These are phyloP conservation scores for Neocrepidodera transversa DNA, from an alignment of 2,888 invertebrate species.

Conservation along the genomic window DNA sequence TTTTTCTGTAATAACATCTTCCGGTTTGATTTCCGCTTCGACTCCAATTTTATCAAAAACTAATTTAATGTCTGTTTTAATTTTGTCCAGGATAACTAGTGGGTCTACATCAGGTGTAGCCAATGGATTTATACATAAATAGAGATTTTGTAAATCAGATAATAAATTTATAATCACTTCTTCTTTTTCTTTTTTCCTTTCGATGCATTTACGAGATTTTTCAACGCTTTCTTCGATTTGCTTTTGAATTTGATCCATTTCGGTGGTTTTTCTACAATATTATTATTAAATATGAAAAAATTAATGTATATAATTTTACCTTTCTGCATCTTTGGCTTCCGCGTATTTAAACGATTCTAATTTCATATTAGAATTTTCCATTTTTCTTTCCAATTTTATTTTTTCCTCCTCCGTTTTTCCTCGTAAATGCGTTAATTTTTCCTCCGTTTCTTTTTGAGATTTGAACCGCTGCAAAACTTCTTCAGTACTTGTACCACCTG, in stretches of 20 bases:
- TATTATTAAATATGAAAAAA: slow-evolving; percentile 23
- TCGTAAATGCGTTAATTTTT: slow-evolving; percentile 73
- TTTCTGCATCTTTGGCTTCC: slow-evolving; percentile 80
- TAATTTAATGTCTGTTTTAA: slow-evolving; percentile 28
- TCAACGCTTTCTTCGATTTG: slow-evolving; percentile 65
- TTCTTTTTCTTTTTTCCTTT: slow-evolving; percentile 52
- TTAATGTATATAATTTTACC: slow-evolving; percentile 63
- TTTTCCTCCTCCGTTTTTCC: slow-evolving; percentile 79
- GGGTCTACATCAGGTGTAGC: slow-evolving; percentile 40
- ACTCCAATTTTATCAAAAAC: slow-evolving; percentile 34
- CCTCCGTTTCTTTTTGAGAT: slow-evolving; percentile 76
- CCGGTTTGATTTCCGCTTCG: slow-evolving; percentile 7
- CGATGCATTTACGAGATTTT: slow-evolving; percentile 57
- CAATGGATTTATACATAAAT: slow-evolving; percentile 47
- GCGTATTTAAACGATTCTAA: slow-evolving; percentile 81
- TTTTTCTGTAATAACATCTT: slow-evolving; percentile 8
- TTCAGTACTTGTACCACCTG: slow-evolving; percentile 76
- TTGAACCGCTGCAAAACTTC: slow-evolving; percentile 78
- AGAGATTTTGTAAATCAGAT: slow-evolving; percentile 43
- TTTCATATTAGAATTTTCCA: slow-evolving; percentile 71
- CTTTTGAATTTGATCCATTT: slow-evolving; percentile 70
- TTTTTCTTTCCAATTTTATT: slow-evolving; percentile 69
- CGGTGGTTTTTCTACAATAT: slow-evolving; percentile 72
- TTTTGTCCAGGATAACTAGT: slow-evolving; percentile 26
- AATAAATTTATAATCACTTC: slow-evolving; percentile 43